phyloP scores from a whole-genome alignment of 1,140 invertebrate species.

The Zeugodacus cucurbitae region DNA sequence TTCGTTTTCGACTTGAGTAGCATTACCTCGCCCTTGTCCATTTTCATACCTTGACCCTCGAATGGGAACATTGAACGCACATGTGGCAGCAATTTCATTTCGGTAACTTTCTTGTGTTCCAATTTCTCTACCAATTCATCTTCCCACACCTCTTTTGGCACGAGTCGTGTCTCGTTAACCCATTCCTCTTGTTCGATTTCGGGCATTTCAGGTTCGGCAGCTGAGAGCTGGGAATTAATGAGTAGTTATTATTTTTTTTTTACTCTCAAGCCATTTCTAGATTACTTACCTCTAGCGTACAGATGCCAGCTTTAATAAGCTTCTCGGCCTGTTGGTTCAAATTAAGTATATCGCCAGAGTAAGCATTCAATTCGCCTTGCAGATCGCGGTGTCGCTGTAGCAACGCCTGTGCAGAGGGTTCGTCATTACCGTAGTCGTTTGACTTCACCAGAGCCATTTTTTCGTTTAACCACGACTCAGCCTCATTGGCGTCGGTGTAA shows the following conservation, averaged over 20 bases:
- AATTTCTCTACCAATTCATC: conserved; percentile 88
- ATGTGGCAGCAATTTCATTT: conserved; percentile 89
- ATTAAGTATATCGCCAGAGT: conserved; percentile 87
- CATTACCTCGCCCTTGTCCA: conserved; percentile 91
- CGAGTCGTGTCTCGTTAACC: conserved; percentile 80
- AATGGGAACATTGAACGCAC: conserved; percentile 85
- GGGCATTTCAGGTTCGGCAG: conserved; percentile 74
- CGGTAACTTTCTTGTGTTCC: conserved; percentile 84
- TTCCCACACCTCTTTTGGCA: conserved; percentile 91
- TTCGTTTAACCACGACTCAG: conserved; percentile 97
- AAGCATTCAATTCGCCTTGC: conserved; percentile 92
- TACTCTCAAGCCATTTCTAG: neutral
- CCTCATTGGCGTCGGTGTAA: conserved; percentile 97
- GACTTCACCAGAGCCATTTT: conserved; percentile 90
- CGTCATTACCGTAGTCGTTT: conserved; percentile 88
- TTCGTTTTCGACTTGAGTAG: conserved; percentile 95
- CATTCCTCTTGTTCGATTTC: conserved; percentile 79
- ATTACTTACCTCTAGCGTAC: conserved; percentile 74
- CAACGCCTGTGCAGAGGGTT: conserved; percentile 87
- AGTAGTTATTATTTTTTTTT: neutral
- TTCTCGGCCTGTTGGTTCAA: conserved; percentile 87
- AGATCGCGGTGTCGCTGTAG: conserved; percentile 88
- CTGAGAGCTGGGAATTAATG: conserved; percentile 68
- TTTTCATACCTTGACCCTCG: conserved; percentile 91
- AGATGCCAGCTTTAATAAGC: conserved; percentile 82